These are phyloP conservation scores for Cryptus viduatorius DNA, from an alignment of 2,888 invertebrate species.

Conservation along the genomic window DNA sequence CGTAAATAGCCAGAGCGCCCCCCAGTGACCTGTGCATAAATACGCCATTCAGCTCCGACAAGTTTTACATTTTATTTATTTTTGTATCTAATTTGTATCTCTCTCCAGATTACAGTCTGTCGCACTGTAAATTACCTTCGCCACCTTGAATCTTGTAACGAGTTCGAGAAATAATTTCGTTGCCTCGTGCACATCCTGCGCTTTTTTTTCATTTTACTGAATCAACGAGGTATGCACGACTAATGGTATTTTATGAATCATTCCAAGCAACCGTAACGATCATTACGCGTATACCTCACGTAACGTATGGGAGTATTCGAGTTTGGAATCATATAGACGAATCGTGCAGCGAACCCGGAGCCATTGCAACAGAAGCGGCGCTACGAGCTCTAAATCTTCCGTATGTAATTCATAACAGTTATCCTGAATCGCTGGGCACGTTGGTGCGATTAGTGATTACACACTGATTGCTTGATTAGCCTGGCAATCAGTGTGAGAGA, in stretches of 20 bases:
- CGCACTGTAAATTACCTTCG: slow-evolving; percentile 19
- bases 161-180: slow-evolving; percentile 19
- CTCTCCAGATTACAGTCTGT: too few species aligned
- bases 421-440: slow-evolving; percentile 41
- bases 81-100: too few species aligned
- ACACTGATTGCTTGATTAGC: slow-evolving; percentile 61
- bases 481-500: slow-evolving; percentile 62
- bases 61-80: too few species aligned
- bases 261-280: not conserved
- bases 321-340: not conserved
- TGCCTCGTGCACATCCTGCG: not conserved
- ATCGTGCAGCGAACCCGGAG: not conserved
- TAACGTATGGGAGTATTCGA: not conserved
- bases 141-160: slow-evolving; percentile 9
- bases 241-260: slow-evolving; percentile 11
- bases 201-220: slow-evolving; percentile 8
- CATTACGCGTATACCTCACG: slow-evolving; percentile 3
- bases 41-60: too few species aligned
- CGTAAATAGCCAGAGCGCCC: too few species aligned
- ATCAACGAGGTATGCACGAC: slow-evolving; percentile 4
- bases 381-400: slow-evolving; percentile 47
- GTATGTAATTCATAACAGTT: slow-evolving; percentile 60
- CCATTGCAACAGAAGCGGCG: not conserved
- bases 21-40: too few species aligned
- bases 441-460: slow-evolving; percentile 61